Evolutionary conservation across 2,888 invertebrate species (phyloP).

Genomic region (Melinaea menophilus): DNA sequence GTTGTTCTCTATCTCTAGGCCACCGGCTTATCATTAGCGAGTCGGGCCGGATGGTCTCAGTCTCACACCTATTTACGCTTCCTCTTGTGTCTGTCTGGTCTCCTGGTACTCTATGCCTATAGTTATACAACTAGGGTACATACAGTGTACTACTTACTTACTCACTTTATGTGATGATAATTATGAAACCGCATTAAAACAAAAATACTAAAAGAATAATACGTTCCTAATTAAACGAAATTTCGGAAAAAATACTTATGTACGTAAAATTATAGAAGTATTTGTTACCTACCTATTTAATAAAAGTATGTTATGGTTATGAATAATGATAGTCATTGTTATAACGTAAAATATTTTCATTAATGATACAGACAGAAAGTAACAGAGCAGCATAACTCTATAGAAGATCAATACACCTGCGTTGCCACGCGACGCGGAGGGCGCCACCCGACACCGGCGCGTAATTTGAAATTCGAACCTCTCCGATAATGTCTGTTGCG

Average conservation of each 20-base stretch:
- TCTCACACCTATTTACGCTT: conserved; percentile 76
- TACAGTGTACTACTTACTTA: too few relatives aligned
- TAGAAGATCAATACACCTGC: conserved; percentile 73
- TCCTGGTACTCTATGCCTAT: conserved; percentile 48
- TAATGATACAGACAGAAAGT: not conserved
- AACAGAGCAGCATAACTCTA: conserved; percentile 38
- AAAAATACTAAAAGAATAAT: too few relatives aligned
- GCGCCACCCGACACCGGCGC: conserved; percentile 73
- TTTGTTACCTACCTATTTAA: too few relatives aligned
- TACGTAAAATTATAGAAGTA: too few relatives aligned
- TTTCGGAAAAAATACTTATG: too few relatives aligned
- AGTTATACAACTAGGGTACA: not conserved
- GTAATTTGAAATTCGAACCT: conserved; percentile 76
- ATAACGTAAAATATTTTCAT: not conserved
- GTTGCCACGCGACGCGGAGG: conserved; percentile 70
- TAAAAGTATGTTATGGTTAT: not conserved
- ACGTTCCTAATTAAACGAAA: too few relatives aligned
- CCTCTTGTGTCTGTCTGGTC: conserved; percentile 60
- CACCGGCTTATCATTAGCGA: conserved; percentile 54
- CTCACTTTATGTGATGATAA: too few relatives aligned
- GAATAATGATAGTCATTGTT: not conserved
- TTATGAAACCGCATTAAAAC: too few relatives aligned
- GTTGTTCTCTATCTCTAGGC: conserved; percentile 43
- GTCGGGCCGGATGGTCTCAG: conserved; percentile 71
- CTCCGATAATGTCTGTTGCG: conserved; percentile 71